These are phyloP conservation scores for Carpatolechia fugitivella DNA, from an alignment of 2,888 invertebrate genomes.

Conservation along the genomic window DNA sequence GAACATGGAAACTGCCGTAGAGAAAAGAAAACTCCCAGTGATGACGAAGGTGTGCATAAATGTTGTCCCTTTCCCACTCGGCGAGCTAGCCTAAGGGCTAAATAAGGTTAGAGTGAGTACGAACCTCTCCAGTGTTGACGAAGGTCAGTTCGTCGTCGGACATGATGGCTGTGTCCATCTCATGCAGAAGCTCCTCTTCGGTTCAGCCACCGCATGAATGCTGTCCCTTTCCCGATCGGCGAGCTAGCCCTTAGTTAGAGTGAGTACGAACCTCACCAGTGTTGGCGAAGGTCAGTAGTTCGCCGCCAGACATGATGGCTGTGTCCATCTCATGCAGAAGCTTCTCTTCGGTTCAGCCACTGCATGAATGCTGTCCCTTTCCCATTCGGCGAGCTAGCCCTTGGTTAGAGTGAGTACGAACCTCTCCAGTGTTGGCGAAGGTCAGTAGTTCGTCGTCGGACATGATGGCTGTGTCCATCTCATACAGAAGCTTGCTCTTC, in stretches of 20 bases:
- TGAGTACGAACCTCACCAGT: constrained; percentile 80
- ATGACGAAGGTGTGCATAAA: too few relatives aligned
- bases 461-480: constrained; percentile 84
- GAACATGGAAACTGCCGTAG: too few relatives aligned
- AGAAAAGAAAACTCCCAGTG: too few relatives aligned
- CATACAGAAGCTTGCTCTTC: constrained; percentile 89
- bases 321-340: constrained; percentile 88
- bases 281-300: constrained; percentile 85
- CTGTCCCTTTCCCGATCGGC: too few relatives aligned
- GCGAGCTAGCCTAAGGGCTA: too few relatives aligned
- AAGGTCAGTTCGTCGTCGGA: constrained; percentile 83
- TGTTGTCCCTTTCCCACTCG: too few relatives aligned
- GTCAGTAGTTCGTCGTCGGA: constrained; percentile 82
- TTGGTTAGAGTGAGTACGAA: too few relatives aligned
- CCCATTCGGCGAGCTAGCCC: too few relatives aligned
- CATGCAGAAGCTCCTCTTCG: constrained; percentile 88
- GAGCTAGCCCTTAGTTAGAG: too few relatives aligned
- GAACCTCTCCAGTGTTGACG: constrained; percentile 86
- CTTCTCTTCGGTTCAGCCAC: constrained; percentile 89
- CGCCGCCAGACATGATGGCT: constrained; percentile 81
- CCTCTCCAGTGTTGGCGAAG: constrained; percentile 87
- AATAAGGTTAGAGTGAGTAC: too few relatives aligned
- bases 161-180: constrained; percentile 84
- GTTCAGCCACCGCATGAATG: too few relatives aligned
- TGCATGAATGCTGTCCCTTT: too few relatives aligned